Evolutionary conservation across 53 echinoderm and acorn worm genomes (phyloP).

Genomic region (Luidia sarsii): DNA sequence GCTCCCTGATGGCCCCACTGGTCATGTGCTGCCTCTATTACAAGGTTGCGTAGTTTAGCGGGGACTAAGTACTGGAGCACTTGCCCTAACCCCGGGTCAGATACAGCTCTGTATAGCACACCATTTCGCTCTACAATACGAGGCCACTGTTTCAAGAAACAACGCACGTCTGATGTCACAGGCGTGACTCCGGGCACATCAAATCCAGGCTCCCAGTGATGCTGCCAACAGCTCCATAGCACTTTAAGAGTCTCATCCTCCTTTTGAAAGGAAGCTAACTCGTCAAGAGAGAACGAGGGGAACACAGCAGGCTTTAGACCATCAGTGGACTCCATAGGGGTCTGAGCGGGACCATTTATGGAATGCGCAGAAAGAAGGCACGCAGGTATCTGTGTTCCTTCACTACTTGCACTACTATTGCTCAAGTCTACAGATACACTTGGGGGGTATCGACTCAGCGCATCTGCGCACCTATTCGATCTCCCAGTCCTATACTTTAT

Average conservation of each 20-base stretch:
- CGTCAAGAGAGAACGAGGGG: conserved; percentile 47
- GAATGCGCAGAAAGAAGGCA: no score
- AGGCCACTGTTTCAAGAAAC: not conserved
- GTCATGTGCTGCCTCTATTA: conserved; percentile 33
- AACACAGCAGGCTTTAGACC: conserved; percentile 17
- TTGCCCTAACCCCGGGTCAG: not conserved
- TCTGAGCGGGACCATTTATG: no score
- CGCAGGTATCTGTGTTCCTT: no score
- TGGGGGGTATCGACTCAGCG: conserved; percentile 39
- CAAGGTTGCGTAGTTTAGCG: not conserved
- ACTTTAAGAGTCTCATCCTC: conserved; percentile 28
- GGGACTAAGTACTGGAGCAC: conserved; percentile 36
- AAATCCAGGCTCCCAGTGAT: conserved; percentile 41
- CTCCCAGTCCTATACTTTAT: conserved; percentile 34
- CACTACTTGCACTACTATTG: not conserved
- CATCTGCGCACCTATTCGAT: conserved; percentile 51
- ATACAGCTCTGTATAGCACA: not conserved
- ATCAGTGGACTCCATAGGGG: no score
- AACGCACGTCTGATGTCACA: no score
- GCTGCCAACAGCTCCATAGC: conserved; percentile 25
- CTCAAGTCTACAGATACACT: not conserved
- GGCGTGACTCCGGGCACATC: no score
- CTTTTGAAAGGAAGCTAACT: conserved; percentile 40
- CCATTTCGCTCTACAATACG: not conserved
- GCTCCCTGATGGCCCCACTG: conserved; percentile 60